Evolutionary conservation across 2,113 vertebrate species (phyloP), one percentile per base, ranked within the genome.

Genomic region (Platycercus adscitus): DNA sequence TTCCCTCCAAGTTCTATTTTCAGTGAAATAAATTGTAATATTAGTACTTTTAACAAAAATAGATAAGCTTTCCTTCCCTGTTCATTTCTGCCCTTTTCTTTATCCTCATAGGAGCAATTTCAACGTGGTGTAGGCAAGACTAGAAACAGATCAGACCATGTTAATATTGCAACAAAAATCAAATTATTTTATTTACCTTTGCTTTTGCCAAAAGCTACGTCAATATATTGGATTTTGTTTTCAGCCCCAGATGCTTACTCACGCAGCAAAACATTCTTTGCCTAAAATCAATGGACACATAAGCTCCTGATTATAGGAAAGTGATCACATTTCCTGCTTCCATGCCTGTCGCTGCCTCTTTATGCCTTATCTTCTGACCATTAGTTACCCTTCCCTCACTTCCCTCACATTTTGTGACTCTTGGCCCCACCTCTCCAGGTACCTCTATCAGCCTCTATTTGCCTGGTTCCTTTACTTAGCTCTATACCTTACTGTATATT

Each of bases 271-370:
- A 41, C 9, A 26, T 43, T 80, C 28, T 23, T 28, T 66, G n/a
- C 26, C 41, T 31, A 35, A 66, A 71, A 60, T 50, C 24, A 55
- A 35, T 3, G 7, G 43, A 52, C 3, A 4, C 15, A 50, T 4
- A 33, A 68, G 53, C 56, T 9, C 39, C 8, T 9, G 8, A 55
- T 18, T 12, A 13, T 1, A 64, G 12, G 6, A 10, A 44, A 68
- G 13, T 2, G 6, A 26, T 17, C 24, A 15, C 2, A 1, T 0
- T 13, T 50, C 35, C 28, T 31, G n/a, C 21, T 61, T 25, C 56
- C 2, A 23, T 3, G 28, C 4, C 3, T 6, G 6, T 7, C 7
- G 3, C 47, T 37, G 49, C 11, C n/a, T 19, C 37, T 26, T 2
- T 10, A 1, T 2, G 31, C 11, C 13, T 65, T 39, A 6, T 7